Evolutionary conservation across 2,888 invertebrate species (phyloP), one percentile per base, ranked within the genome.

Genomic region (Scrobipalpa atriplicella): DNA sequence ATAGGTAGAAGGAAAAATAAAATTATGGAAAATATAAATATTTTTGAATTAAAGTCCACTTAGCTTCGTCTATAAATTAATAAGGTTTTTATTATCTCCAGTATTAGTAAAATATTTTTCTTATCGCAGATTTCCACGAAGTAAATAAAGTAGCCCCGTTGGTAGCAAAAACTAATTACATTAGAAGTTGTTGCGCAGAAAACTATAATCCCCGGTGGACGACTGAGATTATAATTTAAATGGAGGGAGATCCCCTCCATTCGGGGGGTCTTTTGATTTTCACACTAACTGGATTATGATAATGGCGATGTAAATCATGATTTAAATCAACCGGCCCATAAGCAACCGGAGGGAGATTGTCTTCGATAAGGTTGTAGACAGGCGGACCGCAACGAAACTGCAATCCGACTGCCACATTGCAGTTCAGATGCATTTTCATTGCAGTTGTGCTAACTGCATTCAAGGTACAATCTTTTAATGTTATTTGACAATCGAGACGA

Each of bases 261-360:
- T 64, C 54, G 70, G 81, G 83, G 83, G 76, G 69, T 74, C 73
- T 74, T 77, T 79, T 79, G 80, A 83, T 84, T 84, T 82, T 80
- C 78, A 75, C 79, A 52, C 73, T 77, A 80, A 82, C 74, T 73
- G 78, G 83, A 83, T 86, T 86, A 86, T 85, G 81, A 69, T 82
- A 85, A 85, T 84, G 77, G 75, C 68, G 78, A 76, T 74, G 21
- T 56, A 56, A 56, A 78, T 78, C 75, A 76, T 47, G 47, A 47
- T 47, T 78, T 71, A 66, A 75, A 43, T 43, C 43, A 43, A 43
- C 43, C 43, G 43, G 43, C 47, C 16, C 47, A 16, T 47, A 47
- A 58, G 19, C 66, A 54, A n/a, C 65, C 65, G 16, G 39, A 65
- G 66, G 56, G 68, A 64, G 52, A 62, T 66, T 36, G 38, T 58